Base-by-base conservation (phyloP, 2,888 invertebrate species). In the Sphaerophoria rueppellii region DNA sequence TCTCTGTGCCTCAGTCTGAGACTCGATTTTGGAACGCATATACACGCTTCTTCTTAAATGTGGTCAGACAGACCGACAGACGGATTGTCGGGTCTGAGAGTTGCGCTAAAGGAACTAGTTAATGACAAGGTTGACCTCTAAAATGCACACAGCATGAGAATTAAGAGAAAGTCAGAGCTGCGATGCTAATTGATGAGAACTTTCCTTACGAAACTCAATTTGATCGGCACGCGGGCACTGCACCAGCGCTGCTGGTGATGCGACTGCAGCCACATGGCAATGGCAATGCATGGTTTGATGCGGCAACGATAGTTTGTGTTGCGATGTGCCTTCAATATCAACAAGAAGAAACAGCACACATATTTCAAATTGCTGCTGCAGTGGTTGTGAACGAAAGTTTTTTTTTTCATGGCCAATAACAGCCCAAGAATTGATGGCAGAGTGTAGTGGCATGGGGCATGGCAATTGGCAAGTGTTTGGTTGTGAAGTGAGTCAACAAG, bases 171-270 rank as follows among this genome's bases (percentile, higher is more conserved):
- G 88, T 88, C 86, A 86, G 80, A 86, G 86, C 78, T 70, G 71
- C 81, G 77, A 75, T 81, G 87, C 81, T 88, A 87, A 88, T 87
- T 87, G 87, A 87, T 86, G 87, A 88, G 87, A 87, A 87, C 85
- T 87, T 86, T 86, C 83, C 81, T 80, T 86, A 85, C 60, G 78
- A 82, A 76, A 77, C 61, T 60, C 76, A 82, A 85, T 76, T 69
- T 81, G 72, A 70, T 85, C 57, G 61, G 63, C 63, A 61, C 43
- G 69, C 61, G 16, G 16, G 37, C 11, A 12, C 43, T 43, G 43
- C 43, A 40, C 37, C 9, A 9, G 43, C 43, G 9, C 11, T 9
- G 43, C 11, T 43, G 43, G 9, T 11, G 43, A 43, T 9, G 9
- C 4, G 4, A 43, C 43, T 6, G 6, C 14, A 50, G 63, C 48